phyloP scores from a whole-genome alignment of 2,113 vertebrate genomes.

The Caloenas nicobarica region DNA sequence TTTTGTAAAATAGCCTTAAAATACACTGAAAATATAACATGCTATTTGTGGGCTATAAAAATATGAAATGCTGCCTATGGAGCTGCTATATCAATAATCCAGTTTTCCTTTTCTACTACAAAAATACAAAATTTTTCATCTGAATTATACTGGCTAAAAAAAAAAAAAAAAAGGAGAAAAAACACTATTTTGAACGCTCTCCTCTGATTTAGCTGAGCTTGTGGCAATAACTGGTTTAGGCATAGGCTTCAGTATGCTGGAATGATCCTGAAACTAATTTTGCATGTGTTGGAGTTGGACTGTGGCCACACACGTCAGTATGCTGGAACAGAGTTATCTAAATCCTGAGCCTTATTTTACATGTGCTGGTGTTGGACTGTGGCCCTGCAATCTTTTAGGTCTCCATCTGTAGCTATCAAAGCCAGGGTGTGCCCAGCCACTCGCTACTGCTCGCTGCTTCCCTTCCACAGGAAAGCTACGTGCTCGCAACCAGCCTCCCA shows the following conservation, averaged over 20 bases:
- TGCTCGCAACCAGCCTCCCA: background rate
- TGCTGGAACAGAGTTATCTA: slow-evolving; percentile 71
- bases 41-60: background rate
- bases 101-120: background rate
- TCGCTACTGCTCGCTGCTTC: slow-evolving; percentile 7
- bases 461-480: background rate
- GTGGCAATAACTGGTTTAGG: slow-evolving; percentile 66
- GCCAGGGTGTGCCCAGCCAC: slow-evolving; percentile 62
- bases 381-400: slow-evolving; percentile 71
- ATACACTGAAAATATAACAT: background rate
- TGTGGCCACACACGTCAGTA: slow-evolving; percentile 65
- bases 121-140: background rate
- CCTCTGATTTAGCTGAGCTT: slow-evolving; percentile 54
- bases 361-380: slow-evolving; percentile 71
- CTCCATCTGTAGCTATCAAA: slow-evolving; percentile 69
- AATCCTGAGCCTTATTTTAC: slow-evolving; percentile 73
- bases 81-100: background rate
- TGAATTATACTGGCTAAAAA: background rate
- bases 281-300: slow-evolving; percentile 70
- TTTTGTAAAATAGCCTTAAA: background rate
- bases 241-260: slow-evolving; percentile 67
- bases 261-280: slow-evolving; percentile 74
- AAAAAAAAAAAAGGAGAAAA: background rate
- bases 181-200: background rate
- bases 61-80: background rate